phyloP scores from a whole-genome alignment of 2,888 invertebrate species.

The Biston betularia region DNA sequence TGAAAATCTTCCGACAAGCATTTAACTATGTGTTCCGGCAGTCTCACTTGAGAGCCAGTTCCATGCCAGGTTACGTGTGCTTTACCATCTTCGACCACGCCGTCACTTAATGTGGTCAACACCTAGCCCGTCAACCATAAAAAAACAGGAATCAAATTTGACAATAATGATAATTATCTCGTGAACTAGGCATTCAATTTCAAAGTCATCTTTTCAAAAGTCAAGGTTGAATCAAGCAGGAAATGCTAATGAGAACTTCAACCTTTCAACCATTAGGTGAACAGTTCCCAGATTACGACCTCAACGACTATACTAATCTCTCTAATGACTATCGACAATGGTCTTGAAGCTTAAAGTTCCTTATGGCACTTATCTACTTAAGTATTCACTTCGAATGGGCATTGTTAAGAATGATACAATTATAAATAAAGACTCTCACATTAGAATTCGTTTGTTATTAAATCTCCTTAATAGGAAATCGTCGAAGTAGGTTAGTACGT shows the following conservation, averaged over 20 bases:
- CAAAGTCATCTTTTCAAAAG: conserved; percentile 31
- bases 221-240: conserved; percentile 20
- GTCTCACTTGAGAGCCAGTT: too few relatives aligned
- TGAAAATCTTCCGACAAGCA: too few relatives aligned
- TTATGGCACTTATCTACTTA: neutral
- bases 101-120: too few relatives aligned
- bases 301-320: conserved; percentile 13
- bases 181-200: conserved; percentile 14
- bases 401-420: neutral
- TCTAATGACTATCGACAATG: conserved; percentile 20
- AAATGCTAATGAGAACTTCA: conserved; percentile 19
- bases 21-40: too few relatives aligned
- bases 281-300: conserved; percentile 18
- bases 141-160: too few relatives aligned
- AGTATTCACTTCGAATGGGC: neutral
- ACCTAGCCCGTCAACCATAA: too few relatives aligned
- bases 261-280: conserved; percentile 20
- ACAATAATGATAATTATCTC: conserved; percentile 1
- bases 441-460: too few relatives aligned
- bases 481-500: too few relatives aligned
- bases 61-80: too few relatives aligned
- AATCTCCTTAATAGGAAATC: too few relatives aligned
- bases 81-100: too few relatives aligned
- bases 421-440: neutral
- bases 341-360: conserved; percentile 15